Percentiles rank a stretch among this genome's conserved stretches.
These are phyloP conservation scores for Globodera ellingtonae DNA, from an alignment of 1,140 invertebrate species.

Conservation along the genomic window DNA sequence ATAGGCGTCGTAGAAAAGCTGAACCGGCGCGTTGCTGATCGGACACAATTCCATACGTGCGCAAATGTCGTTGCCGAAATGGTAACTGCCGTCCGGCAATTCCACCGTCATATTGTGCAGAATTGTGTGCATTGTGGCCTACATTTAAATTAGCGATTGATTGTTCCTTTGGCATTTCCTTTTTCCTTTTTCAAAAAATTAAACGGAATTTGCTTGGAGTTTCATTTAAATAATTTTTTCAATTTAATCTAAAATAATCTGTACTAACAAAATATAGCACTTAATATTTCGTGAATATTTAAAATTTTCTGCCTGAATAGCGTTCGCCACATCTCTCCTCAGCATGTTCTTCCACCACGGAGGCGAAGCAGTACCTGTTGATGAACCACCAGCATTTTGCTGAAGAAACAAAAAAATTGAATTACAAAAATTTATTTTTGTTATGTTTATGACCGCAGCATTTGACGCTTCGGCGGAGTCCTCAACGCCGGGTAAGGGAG, in stretches of 20 bases:
- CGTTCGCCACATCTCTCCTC: slow-evolving; percentile 50
- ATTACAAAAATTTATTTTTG: not conserved
- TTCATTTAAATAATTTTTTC: too few relatives aligned
- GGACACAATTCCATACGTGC: slow-evolving; percentile 48
- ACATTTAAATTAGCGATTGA: not conserved
- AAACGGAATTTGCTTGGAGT: not conserved
- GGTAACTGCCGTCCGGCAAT: slow-evolving; percentile 44
- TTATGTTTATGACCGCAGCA: not conserved
- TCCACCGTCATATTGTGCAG: slow-evolving; percentile 58
- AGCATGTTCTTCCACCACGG: slow-evolving; percentile 46
- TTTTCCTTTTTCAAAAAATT: not conserved
- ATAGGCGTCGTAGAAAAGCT: slow-evolving; percentile 61
- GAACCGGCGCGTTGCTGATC: slow-evolving; percentile 55
- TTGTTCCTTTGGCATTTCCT: not conserved
- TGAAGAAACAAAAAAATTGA: not conserved
- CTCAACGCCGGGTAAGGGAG: slow-evolving; percentile 14
- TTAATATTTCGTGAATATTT: too few relatives aligned
- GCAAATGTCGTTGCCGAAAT: slow-evolving; percentile 62
- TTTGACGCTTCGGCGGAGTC: not conserved
- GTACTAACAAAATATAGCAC: too few relatives aligned
- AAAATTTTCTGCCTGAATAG: slow-evolving; percentile 24
- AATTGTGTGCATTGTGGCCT: slow-evolving; percentile 20
- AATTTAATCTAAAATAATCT: not conserved
- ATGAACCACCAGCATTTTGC: not conserved
- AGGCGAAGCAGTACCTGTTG: not conserved